phyloP scores from a whole-genome alignment of 2,113 vertebrate species.

The Rhombomys opimus region DNA sequence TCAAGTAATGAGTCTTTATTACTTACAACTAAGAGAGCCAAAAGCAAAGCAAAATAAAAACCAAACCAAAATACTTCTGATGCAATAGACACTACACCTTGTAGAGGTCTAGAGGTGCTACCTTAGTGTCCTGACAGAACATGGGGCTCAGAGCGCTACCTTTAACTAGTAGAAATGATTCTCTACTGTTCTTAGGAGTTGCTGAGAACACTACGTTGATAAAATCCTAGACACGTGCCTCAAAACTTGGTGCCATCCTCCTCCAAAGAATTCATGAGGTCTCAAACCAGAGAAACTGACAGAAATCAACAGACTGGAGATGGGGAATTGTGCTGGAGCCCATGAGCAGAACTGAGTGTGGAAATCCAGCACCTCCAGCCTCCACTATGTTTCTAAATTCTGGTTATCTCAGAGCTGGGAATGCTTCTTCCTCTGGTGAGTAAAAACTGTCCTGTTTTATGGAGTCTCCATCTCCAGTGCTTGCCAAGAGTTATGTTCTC shows the following conservation, averaged over 20 bases:
- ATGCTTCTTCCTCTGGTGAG: not conserved
- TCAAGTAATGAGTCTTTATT: constrained; percentile 16
- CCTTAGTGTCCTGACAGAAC: not conserved
- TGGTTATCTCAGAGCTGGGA: not conserved
- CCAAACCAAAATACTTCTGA: not conserved
- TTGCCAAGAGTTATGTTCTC: not conserved
- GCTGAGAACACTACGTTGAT: not conserved
- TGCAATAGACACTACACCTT: not conserved
- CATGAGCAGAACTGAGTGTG: not conserved
- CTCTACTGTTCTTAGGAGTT: not conserved
- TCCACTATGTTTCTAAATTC: not conserved
- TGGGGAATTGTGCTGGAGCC: not conserved
- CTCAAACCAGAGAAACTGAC: not conserved
- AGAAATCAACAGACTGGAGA: not conserved
- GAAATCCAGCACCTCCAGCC: not conserved
- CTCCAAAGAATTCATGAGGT: not conserved
- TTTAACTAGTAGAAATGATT: not conserved
- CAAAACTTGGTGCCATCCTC: not conserved
- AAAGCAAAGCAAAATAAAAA: not conserved
- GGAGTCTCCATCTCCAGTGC: not conserved
- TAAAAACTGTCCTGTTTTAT: not conserved
- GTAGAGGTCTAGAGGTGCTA: not conserved
- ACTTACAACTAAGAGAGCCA: not conserved
- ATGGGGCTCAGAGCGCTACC: not conserved
- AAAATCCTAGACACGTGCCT: not conserved